Base-by-base conservation (phyloP, 2,113 vertebrate genomes). In the Notarius quadriscutis region DNA sequence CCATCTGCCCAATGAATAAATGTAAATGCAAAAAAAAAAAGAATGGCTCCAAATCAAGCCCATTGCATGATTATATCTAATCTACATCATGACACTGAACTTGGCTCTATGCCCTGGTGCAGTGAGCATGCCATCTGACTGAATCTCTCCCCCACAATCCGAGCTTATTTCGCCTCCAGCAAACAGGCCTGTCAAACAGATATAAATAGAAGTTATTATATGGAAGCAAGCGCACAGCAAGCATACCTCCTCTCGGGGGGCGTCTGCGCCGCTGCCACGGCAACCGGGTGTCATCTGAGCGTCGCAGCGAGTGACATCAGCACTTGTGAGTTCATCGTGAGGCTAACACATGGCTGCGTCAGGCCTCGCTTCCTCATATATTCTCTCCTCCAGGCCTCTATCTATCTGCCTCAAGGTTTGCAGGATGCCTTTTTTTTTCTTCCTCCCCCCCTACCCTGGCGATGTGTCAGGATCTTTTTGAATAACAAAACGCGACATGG, bases 131-230 rank as follows among this genome's bases (percentile, higher is more conserved):
- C 72, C 87, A 88, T 87, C 81, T 83, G 65, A 89, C 87, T 90
- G 75, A 89, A 92, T 91, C 90, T 91, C 90, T 20, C 86, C 87
- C 86, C 77, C 50, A 55, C 83, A 67, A 50, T 34, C 58, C 18
- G 57, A 22, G 74, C 60, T 67, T 53, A 58, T 79, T 90, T 88
- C 82, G 86, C 88, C 92, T 89, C 86, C 89, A 88, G 88, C 86
- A 89, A 89, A 91, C 86, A 91, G 84, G 87, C 81, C 87, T 82
- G 88, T 92, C 94, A 93, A 94, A 90, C 90, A 91, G 90, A 92
- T 93, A 92, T 87, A 92, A 94, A 93, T 91, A 92, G 92, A 91
- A 91, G 92, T 93, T 93, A 94, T 93, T 92, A 92, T 90, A 88
- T 93, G 89, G 91, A 90, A 84, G 90, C 89, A 90, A 84, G 90